phyloP scores from a whole-genome alignment of 2,113 vertebrate genomes.

The Gallinago paraguaiae region DNA sequence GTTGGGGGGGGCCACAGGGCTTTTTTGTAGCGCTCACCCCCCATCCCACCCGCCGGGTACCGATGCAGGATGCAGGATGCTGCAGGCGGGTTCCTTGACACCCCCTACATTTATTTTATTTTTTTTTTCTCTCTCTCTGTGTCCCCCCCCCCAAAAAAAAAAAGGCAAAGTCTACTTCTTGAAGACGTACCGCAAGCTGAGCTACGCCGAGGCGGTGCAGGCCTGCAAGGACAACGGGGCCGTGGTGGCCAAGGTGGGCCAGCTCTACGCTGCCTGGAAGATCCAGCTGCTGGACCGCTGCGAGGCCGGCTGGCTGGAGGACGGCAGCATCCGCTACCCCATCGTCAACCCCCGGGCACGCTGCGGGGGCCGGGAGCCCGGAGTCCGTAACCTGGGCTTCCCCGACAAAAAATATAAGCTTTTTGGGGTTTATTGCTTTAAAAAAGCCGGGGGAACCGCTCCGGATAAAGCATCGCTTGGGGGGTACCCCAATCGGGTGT shows the following conservation, averaged over 20 bases:
- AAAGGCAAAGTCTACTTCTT: constrained; percentile 89
- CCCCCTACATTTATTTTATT: too few relatives aligned
- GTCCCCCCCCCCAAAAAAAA: background rate
- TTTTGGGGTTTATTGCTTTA: constrained; percentile 92
- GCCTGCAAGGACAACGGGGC: constrained; percentile 85
- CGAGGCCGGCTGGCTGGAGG: constrained; percentile 91
- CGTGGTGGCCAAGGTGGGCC: constrained; percentile 86
- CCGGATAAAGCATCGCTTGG: background rate
- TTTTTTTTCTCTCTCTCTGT: too few relatives aligned
- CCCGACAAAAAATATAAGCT: constrained; percentile 89
- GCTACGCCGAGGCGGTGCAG: constrained; percentile 84
- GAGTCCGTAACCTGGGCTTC: constrained; percentile 90
- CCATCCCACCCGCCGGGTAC: background rate
- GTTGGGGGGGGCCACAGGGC: rapidly evolving
- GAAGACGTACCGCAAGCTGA: constrained; percentile 90
- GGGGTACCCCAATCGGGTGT: constrained; percentile 67
- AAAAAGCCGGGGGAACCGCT: background rate
- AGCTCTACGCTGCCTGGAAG: constrained; percentile 94
- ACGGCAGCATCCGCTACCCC: constrained; percentile 93
- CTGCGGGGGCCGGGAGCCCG: constrained; percentile 88
- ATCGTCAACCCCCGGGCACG: constrained; percentile 90
- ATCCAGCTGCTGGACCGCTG: constrained; percentile 92
- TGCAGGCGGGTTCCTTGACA: rapidly evolving
- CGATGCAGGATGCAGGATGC: background rate
- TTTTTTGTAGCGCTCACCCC: background rate